Evolutionary conservation across 2,113 vertebrate species (phyloP).

Genomic region (Seriola rivoliana): DNA sequence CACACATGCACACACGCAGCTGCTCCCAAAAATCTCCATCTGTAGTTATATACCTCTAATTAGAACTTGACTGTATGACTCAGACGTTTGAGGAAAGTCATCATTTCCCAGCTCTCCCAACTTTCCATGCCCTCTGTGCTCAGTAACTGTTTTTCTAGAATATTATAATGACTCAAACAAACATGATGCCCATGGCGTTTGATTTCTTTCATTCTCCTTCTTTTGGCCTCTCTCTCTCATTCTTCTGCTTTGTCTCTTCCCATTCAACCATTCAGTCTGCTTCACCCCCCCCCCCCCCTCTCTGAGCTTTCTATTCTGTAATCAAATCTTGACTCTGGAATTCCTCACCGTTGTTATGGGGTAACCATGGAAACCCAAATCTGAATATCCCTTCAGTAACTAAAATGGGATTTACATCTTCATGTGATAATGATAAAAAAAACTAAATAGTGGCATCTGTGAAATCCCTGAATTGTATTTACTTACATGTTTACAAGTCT

Average conservation of each 20-base stretch:
- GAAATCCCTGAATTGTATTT: background rate
- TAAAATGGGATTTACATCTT: background rate
- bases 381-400: background rate
- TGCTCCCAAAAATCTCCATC: conserved; percentile 53
- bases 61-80: conserved; percentile 67
- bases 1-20: conserved; percentile 3
- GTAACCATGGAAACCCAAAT: conserved; percentile 51
- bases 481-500: background rate
- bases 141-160: conserved; percentile 46
- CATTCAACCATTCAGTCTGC: conserved; percentile 10
- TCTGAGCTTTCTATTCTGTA: conserved; percentile 12
- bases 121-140: conserved; percentile 69
- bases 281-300: background rate
- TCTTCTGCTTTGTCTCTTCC: background rate
- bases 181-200: conserved; percentile 4
- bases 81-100: conserved; percentile 66
- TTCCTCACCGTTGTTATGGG: conserved; percentile 59
- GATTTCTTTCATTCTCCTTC: conserved; percentile 15
- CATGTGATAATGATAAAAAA: background rate
- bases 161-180: conserved; percentile 57
- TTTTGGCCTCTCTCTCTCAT: background rate
- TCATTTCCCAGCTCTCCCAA: conserved; percentile 62
- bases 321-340: conserved; percentile 45
- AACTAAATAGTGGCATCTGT: background rate
- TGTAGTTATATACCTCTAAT: conserved; percentile 71